phyloP scores from a whole-genome alignment of 1,140 invertebrate species.

The Pogonognathellus flavescens region DNA sequence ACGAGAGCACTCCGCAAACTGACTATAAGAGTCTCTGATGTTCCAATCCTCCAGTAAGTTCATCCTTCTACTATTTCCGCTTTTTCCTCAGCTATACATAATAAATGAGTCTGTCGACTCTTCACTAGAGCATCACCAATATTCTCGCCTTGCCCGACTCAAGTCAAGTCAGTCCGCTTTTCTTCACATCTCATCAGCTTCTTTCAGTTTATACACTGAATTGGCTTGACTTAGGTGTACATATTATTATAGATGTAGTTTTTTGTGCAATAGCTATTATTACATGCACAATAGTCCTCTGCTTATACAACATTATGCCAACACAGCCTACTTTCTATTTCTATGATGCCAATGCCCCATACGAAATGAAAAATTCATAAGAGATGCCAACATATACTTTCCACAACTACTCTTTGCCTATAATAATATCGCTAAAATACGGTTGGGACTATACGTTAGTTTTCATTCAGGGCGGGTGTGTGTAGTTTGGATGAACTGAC shows the following conservation, averaged over 20 bases:
- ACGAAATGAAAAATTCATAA: too few relatives aligned
- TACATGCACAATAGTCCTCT: background rate
- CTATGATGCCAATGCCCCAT: too few relatives aligned
- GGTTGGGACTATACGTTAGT: background rate
- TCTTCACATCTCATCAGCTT: constrained; percentile 44
- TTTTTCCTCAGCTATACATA: constrained; percentile 15
- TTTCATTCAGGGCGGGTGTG: too few relatives aligned
- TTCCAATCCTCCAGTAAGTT: background rate
- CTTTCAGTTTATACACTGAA: background rate
- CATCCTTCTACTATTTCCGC: constrained; percentile 28
- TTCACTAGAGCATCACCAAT: constrained; percentile 35
- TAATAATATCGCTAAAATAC: background rate
- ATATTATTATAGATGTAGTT: background rate
- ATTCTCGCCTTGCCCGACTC: background rate
- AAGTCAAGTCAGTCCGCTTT: constrained; percentile 17
- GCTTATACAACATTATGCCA: too few relatives aligned
- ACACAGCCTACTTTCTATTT: too few relatives aligned
- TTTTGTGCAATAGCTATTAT: background rate
- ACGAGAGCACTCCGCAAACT: background rate
- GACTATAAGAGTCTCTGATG: background rate
- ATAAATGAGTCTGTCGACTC: constrained; percentile 43
- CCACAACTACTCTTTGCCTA: background rate
- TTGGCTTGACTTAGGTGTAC: constrained; percentile 9
- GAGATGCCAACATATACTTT: too few relatives aligned
- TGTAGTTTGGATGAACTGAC: constrained; percentile 1